A percentile compares a stretch with the other conserved stretches of the same genome.
Conservation (phyloP, 2,888 invertebrate species). For the Pilophorus perplexus region DNA sequence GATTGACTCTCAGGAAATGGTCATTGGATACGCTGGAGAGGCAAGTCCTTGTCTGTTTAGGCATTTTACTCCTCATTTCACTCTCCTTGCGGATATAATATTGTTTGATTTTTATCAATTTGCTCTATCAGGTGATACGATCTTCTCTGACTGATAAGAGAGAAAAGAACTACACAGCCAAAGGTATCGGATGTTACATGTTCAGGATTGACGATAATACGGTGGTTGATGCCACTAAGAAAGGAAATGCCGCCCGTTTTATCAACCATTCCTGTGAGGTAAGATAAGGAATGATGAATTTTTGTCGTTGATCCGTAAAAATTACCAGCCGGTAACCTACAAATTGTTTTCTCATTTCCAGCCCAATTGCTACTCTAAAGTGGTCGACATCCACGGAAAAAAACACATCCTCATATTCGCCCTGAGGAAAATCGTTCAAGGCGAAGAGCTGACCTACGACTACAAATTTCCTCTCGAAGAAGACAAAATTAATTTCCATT, state of each 20-base stretch:
- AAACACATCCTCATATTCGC: conserved; percentile 97
- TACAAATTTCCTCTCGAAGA: conserved; percentile 98
- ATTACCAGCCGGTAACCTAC: too few relatives aligned
- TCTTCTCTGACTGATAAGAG: conserved; percentile 88
- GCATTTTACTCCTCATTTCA: too few relatives aligned
- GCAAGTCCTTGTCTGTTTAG: conserved; percentile 61
- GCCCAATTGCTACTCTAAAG: conserved; percentile 96
- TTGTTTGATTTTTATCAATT: too few relatives aligned
- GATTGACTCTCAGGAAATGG: conserved; percentile 84
- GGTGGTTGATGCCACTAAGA: conserved; percentile 98
- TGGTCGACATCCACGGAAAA: conserved; percentile 90
- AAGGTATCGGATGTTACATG: conserved; percentile 97
- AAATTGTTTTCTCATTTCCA: conserved; percentile 55
- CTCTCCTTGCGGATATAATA: too few relatives aligned
- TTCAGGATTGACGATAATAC: conserved; percentile 93
- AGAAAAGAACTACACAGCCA: conserved; percentile 88
- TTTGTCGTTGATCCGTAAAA: too few relatives aligned
- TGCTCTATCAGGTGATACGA: conserved; percentile 88
- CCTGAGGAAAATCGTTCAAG: conserved; percentile 79
- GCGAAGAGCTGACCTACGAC: conserved; percentile 95
- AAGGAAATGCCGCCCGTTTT: conserved; percentile 95
- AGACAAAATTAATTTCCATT: conserved; percentile 93
- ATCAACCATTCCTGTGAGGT: conserved; percentile 99
- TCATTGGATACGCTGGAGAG: conserved; percentile 77
- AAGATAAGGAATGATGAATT: too few relatives aligned